These are phyloP conservation scores for Strongylocentrotus purpuratus DNA, from an alignment of 35 echinoderm and acorn worm genomes.

Conservation along the genomic window DNA sequence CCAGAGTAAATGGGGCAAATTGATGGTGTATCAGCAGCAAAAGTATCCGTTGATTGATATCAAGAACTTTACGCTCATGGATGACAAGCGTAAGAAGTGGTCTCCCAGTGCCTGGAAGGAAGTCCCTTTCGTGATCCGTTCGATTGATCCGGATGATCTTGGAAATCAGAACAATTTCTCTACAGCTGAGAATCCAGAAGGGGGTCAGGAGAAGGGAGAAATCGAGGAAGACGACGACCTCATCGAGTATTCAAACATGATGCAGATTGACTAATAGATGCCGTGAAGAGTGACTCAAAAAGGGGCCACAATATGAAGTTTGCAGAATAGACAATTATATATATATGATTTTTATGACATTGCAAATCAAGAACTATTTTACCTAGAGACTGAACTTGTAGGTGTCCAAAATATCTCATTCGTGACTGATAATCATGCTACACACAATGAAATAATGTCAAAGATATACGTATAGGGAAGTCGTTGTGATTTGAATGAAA, in stretches of 20 bases:
- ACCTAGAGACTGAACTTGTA: too few species aligned
- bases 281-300: neutral
- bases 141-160: neutral
- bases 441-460: too few species aligned
- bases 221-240: neutral
- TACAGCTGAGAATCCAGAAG: neutral
- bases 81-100: neutral
- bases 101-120: conserved; percentile 47
- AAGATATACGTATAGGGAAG: too few species aligned
- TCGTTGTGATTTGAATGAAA: too few species aligned
- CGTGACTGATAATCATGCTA: too few species aligned
- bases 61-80: conserved; percentile 40
- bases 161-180: neutral
- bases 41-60: conserved; percentile 6
- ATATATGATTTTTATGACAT: too few species aligned
- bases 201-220: neutral
- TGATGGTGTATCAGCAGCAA: conserved; percentile 26
- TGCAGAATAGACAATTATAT: neutral
- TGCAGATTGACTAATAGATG: neutral
- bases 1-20: conserved; percentile 43
- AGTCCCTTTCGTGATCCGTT: conserved; percentile 24
- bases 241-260: neutral
- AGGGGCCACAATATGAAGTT: neutral
- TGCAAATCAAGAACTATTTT: too few species aligned
- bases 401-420: too few species aligned